Percentiles rank a stretch among this genome's conserved stretches.
Evolutionary conservation across 2,888 invertebrate genomes (phyloP).

Genomic region (Amphipoea oculea): DNA sequence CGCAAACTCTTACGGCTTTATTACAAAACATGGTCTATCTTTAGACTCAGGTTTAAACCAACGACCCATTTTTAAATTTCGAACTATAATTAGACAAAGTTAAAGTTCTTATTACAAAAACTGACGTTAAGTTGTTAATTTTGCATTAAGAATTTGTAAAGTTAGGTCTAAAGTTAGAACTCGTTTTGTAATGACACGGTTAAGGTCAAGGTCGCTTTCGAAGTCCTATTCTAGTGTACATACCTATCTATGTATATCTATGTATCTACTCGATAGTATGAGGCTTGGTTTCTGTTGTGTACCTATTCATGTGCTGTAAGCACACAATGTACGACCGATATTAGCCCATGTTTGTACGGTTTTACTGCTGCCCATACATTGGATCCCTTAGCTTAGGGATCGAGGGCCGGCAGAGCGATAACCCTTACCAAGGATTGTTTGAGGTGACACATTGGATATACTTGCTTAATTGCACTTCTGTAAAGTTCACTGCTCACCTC

Average conservation of each 20-base stretch:
- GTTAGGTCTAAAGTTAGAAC: background rate
- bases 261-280: background rate
- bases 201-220: background rate
- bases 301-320: constrained; percentile 9
- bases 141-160: background rate
- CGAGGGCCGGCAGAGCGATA: constrained; percentile 13
- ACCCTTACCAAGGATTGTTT: constrained; percentile 2
- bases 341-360: constrained; percentile 30
- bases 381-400: constrained; percentile 54
- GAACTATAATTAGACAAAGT: too few species aligned
- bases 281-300: background rate
- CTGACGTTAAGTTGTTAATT: background rate
- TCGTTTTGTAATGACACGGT: background rate
- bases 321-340: constrained; percentile 18
- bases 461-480: background rate
- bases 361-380: constrained; percentile 36
- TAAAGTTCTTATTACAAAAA: too few species aligned
- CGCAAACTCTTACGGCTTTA: too few species aligned
- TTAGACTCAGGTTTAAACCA: too few species aligned
- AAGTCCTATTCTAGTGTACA: background rate
- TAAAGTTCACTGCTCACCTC: too few species aligned
- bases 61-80: too few species aligned
- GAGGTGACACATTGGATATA: constrained; percentile 9
- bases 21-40: too few species aligned
- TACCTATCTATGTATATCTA: background rate